Conservation (phyloP, 1,140 invertebrate genomes). For the Saccostrea cuccullata region DNA sequence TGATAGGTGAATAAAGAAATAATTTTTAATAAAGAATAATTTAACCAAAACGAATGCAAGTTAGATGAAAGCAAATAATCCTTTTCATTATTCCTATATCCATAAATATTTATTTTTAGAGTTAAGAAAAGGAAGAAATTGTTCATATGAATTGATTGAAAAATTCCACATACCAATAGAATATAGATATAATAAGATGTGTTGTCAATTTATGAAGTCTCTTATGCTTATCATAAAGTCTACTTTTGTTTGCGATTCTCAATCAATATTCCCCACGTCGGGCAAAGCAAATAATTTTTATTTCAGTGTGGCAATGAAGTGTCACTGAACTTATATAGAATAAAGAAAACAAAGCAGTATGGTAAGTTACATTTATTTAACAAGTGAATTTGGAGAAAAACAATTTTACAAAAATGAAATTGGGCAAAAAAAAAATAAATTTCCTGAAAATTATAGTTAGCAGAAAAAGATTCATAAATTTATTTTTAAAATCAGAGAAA, state of each 20-base stretch:
- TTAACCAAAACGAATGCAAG: too few species aligned
- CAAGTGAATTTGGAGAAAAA: neutral
- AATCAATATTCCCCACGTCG: neutral
- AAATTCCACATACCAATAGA: neutral
- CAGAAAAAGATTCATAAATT: too few species aligned
- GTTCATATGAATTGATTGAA: neutral
- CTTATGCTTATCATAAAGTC: slow-evolving; percentile 7
- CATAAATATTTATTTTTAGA: neutral
- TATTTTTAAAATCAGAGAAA: too few species aligned
- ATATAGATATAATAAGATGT: slow-evolving; percentile 11
- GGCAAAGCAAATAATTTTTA: neutral
- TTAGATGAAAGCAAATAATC: too few species aligned
- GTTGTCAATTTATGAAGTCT: neutral
- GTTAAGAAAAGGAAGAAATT: neutral
- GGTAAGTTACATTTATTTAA: neutral
- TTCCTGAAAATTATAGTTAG: too few species aligned
- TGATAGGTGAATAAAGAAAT: too few species aligned
- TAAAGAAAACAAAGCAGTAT: neutral
- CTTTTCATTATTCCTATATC: too few species aligned
- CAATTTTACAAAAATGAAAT: neutral
- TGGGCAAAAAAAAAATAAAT: neutral
- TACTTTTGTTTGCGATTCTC: neutral
- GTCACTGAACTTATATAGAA: neutral
- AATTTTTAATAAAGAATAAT: too few species aligned
- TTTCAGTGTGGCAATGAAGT: neutral